Conservation (phyloP, 2,888 invertebrate species). For the Lasioglossum figueresi region DNA sequence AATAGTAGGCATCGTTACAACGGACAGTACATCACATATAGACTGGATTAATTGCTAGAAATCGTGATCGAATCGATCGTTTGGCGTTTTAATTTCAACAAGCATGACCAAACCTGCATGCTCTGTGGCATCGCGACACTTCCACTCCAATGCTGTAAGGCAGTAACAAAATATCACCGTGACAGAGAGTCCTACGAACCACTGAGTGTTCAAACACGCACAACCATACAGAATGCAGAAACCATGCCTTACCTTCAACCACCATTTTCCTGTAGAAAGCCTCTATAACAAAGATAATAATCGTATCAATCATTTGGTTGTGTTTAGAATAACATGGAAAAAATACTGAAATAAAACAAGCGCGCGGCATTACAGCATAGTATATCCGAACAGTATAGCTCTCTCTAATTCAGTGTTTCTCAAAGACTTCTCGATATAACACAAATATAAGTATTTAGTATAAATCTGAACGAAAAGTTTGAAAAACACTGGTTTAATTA, state of each 20-base stretch:
- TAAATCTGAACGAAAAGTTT: neutral
- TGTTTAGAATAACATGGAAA: conserved; percentile 21
- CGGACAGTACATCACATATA: conserved; percentile 64
- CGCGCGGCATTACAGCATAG: conserved; percentile 47
- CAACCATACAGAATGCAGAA: conserved; percentile 53
- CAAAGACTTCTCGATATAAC: neutral
- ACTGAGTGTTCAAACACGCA: conserved; percentile 62
- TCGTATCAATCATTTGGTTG: conserved; percentile 52
- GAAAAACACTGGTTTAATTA: neutral
- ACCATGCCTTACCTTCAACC: conserved; percentile 86
- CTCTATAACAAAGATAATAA: conserved; percentile 85
- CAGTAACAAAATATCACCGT: conserved; percentile 59
- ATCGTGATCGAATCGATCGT: conserved; percentile 25
- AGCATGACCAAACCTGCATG: conserved; percentile 61
- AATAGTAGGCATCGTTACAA: conserved; percentile 32
- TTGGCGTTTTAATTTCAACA: conserved; percentile 47
- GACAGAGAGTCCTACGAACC: conserved; percentile 77
- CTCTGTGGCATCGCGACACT: conserved; percentile 58
- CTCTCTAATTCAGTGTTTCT: neutral
- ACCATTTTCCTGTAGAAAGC: conserved; percentile 87
- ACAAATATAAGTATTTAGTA: neutral
- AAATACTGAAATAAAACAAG: conserved; percentile 40
- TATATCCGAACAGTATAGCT: conserved; percentile 20
- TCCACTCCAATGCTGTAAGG: conserved; percentile 64
- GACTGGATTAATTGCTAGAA: conserved; percentile 42